phyloP scores from a whole-genome alignment of 2,888 invertebrate genomes.

The Lasioglossum malachurum region DNA sequence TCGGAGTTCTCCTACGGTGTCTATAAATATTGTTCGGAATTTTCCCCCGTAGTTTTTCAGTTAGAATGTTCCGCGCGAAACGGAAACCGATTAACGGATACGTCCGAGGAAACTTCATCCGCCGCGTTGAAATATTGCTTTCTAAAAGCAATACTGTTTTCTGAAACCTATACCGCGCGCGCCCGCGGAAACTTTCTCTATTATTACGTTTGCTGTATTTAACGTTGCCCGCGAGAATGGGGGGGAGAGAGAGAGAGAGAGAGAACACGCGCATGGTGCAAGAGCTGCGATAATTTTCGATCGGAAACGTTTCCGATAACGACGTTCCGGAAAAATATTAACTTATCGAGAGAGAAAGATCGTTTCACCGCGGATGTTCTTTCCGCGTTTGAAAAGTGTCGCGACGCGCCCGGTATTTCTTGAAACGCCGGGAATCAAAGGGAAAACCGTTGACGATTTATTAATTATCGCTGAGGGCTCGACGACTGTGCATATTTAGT shows the following conservation, averaged over 20 bases:
- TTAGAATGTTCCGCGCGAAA: slow-evolving; percentile 40
- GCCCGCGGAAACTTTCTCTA: slow-evolving; percentile 38
- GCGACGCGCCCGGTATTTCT: background rate
- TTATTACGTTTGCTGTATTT: slow-evolving; percentile 55
- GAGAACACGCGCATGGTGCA: background rate
- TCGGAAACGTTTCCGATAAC: slow-evolving; percentile 16
- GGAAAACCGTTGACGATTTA: background rate
- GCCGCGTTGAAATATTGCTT: slow-evolving; percentile 54
- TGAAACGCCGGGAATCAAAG: background rate
- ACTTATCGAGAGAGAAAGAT: background rate
- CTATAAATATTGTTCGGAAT: slow-evolving; percentile 40
- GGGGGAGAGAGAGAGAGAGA: background rate
- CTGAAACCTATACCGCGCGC: slow-evolving; percentile 33
- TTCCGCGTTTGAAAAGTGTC: background rate
- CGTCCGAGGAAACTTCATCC: slow-evolving; percentile 43
- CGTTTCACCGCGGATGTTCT: background rate
- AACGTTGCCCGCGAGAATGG: background rate
- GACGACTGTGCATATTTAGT: background rate
- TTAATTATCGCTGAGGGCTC: slow-evolving; percentile 25
- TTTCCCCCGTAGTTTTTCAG: slow-evolving; percentile 27
- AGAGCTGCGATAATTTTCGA: background rate
- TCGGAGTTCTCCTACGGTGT: background rate
- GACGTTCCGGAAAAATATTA: background rate
- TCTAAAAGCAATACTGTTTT: slow-evolving; percentile 54
- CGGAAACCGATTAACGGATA: slow-evolving; percentile 55